Evolutionary conservation across 2,888 invertebrate genomes (phyloP).

Genomic region (Cantharis lateralis): DNA sequence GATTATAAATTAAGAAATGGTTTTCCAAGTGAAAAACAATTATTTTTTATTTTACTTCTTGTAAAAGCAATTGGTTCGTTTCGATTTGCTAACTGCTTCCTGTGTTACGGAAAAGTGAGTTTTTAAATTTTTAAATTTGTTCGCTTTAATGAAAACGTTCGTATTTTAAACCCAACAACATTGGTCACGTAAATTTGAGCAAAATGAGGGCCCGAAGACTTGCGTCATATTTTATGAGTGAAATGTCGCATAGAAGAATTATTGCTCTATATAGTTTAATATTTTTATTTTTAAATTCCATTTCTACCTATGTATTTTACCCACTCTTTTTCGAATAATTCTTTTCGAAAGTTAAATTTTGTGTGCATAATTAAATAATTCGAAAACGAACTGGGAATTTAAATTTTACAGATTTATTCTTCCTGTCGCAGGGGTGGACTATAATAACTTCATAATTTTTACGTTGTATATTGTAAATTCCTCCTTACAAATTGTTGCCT

Average conservation of each 20-base stretch:
- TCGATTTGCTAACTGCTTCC: background rate
- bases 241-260: slow-evolving; percentile 29
- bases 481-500: too few species aligned
- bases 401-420: background rate
- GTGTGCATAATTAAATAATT: background rate
- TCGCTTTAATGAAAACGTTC: slow-evolving; percentile 13
- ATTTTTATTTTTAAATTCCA: slow-evolving; percentile 14
- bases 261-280: slow-evolving; percentile 29
- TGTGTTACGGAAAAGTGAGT: background rate
- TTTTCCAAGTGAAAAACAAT: slow-evolving; percentile 6
- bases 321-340: background rate
- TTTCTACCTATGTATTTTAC: background rate
- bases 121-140: slow-evolving; percentile 16
- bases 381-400: background rate
- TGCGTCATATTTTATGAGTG: slow-evolving; percentile 27
- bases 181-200: slow-evolving; percentile 18
- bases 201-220: slow-evolving; percentile 12
- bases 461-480: too few species aligned
- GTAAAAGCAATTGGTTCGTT: slow-evolving; percentile 2
- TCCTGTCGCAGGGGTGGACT: too few species aligned
- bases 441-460: too few species aligned
- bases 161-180: slow-evolving; percentile 8
- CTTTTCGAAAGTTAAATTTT: background rate
- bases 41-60: slow-evolving; percentile 10
- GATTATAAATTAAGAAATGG: slow-evolving; percentile 31